phyloP scores from a whole-genome alignment of 2,797 vertebrate species.

The Sarcoramphus papa region DNA sequence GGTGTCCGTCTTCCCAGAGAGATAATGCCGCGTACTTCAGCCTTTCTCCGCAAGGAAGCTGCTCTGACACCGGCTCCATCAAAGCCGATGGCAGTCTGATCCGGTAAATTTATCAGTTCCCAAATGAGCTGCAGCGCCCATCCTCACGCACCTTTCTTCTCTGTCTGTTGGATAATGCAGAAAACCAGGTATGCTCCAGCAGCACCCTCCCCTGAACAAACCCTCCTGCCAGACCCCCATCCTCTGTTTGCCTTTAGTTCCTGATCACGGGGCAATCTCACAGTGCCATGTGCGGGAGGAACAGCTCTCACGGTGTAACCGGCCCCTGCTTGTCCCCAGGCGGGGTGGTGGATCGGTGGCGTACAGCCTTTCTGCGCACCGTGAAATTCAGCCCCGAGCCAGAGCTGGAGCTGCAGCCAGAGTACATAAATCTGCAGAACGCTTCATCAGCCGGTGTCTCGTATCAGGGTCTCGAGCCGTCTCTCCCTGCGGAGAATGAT shows the following conservation, averaged over 20 bases:
- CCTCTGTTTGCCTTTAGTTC: background rate
- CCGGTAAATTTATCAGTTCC: accelerated
- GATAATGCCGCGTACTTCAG: background rate
- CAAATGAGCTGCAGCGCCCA: accelerated
- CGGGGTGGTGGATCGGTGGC: accelerated
- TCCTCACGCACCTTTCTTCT: background rate
- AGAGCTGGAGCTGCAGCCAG: background rate
- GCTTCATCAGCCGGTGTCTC: background rate
- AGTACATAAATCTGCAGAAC: background rate
- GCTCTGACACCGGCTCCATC: background rate
- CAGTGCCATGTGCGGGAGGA: accelerated
- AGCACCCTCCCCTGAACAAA: background rate
- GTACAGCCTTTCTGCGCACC: background rate
- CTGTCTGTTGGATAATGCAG: background rate
- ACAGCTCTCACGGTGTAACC: background rate
- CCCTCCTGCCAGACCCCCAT: background rate
- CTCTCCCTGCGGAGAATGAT: accelerated
- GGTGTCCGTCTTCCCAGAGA: background rate
- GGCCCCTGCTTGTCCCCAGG: background rate
- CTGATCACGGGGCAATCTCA: accelerated
- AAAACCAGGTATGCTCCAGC: background rate
- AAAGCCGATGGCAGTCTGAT: background rate
- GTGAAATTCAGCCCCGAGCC: background rate
- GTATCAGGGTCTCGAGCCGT: accelerated
- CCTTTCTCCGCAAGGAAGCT: background rate